Base-by-base conservation (phyloP, 2,113 vertebrate genomes). In the Pogona vitticeps region DNA sequence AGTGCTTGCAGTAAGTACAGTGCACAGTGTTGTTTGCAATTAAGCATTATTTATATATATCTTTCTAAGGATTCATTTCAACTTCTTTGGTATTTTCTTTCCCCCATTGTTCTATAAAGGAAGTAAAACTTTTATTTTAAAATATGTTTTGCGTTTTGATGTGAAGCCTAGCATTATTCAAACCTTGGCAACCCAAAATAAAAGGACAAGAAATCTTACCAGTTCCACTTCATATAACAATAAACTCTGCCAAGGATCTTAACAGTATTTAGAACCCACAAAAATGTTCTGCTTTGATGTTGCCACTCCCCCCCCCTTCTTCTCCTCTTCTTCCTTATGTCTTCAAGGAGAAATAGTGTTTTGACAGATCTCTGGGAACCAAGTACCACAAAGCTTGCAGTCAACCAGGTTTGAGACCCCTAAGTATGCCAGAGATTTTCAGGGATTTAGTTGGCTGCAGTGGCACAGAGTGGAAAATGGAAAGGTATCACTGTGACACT, bases 21-120 rank as follows among this genome's bases (percentile, higher is more conserved):
- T 8, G 40, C 58, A 28, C 31, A 42, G 61, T 2, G 58, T 6
- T 70, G 71, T 6, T 70, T 12, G 28, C 36, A 68, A 70, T 61
- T 75, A 80, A 80, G 28, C 59, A 40, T 72, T 72, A 82, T 71
- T 71, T 82, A 70, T 82, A 18, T 31, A 85, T 88, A 38, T 76
- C 73, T 52, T 58, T 1, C 78, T 26, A 59, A 42, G 36, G 81
- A 86, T 80, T 59, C 61, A 76, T 65, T 81, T 75, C 65, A 38
- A 52, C 83, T 83, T 38, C 40, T 65, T 86, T 36, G 36, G 38
- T 21, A 79, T 75, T 81, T 81, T 31, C 20, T 52, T 23, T 3
- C 71, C 1, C 80, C 81, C 1, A 14, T 1, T n/a, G 76, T 26
- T 91, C 36, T 86, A 70, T 20, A 8, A 68, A 31, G 15, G 36